Conservation (phyloP, 2,113 vertebrate genomes). For the Paracanthobrama guichenoti region DNA sequence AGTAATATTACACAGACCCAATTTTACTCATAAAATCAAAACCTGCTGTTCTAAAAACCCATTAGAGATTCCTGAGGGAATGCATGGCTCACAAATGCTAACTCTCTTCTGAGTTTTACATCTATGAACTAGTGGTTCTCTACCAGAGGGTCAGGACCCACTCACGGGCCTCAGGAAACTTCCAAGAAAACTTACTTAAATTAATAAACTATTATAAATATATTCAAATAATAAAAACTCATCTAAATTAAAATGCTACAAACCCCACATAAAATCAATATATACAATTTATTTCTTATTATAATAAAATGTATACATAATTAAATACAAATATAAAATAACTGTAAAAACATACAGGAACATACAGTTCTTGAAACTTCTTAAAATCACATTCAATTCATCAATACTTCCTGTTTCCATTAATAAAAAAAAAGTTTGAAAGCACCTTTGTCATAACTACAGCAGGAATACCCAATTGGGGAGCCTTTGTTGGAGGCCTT, state of each 20-base stretch:
- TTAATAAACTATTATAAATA: background rate
- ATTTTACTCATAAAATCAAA: background rate
- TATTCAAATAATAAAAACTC: background rate
- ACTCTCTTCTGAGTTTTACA: background rate
- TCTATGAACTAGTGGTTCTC: background rate
- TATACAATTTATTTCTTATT: background rate
- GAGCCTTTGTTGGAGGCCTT: background rate
- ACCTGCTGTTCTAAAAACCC: background rate
- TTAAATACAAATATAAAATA: background rate
- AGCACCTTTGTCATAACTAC: background rate
- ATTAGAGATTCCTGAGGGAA: background rate
- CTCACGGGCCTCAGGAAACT: no score
- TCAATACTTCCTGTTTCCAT: no score
- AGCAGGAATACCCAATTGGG: background rate
- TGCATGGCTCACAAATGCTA: background rate
- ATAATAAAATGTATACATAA: background rate
- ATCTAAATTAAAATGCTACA: background rate
- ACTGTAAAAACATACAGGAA: no score
- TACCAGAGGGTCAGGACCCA: background rate
- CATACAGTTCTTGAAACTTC: no score
- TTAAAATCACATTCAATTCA: no score
- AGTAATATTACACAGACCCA: background rate
- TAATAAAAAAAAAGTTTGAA: background rate
- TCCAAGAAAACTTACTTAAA: background rate
- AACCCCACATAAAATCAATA: background rate